Conservation (phyloP, 2,888 invertebrate genomes). For the Flabesymbios commensalis region DNA sequence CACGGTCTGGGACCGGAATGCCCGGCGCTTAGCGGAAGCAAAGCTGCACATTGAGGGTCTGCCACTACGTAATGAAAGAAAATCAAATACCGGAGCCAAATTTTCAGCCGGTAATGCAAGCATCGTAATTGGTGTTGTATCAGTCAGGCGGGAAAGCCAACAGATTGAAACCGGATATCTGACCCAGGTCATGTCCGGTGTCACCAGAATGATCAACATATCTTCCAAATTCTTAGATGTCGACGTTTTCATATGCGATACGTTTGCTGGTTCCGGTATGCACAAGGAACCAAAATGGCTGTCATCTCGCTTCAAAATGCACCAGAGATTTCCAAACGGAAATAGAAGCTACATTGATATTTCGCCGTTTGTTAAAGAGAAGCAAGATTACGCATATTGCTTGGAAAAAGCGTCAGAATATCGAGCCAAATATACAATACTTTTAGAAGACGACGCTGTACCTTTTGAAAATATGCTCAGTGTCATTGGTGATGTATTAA, state of each 20-base stretch:
- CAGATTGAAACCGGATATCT: slow-evolving; percentile 4
- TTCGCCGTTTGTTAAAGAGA: slow-evolving; percentile 51
- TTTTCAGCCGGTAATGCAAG: no score
- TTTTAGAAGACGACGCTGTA: slow-evolving; percentile 55
- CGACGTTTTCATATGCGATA: slow-evolving; percentile 26
- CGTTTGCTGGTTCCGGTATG: slow-evolving; percentile 24
- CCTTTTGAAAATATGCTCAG: slow-evolving; percentile 45
- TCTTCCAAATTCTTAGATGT: slow-evolving; percentile 11
- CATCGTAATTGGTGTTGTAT: slow-evolving; percentile 7
- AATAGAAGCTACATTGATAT: slow-evolving; percentile 6
- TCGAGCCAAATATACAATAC: slow-evolving; percentile 39
- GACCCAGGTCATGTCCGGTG: slow-evolving; percentile 11
- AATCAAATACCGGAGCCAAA: background rate
- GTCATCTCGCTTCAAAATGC: slow-evolving; percentile 1
- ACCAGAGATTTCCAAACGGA: slow-evolving; percentile 9
- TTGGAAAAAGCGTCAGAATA: slow-evolving; percentile 41
- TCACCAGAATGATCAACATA: slow-evolving; percentile 1
- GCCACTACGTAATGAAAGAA: background rate
- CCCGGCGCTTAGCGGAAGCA: no score
- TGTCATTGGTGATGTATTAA: slow-evolving; percentile 42
- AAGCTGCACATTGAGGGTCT: background rate
- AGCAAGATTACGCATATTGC: slow-evolving; percentile 55
- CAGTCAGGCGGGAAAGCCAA: slow-evolving; percentile 1
- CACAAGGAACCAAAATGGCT: slow-evolving; percentile 25
- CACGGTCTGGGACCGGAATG: background rate